phyloP scores from a whole-genome alignment of 2,888 invertebrate genomes.

The Hyles lineata region DNA sequence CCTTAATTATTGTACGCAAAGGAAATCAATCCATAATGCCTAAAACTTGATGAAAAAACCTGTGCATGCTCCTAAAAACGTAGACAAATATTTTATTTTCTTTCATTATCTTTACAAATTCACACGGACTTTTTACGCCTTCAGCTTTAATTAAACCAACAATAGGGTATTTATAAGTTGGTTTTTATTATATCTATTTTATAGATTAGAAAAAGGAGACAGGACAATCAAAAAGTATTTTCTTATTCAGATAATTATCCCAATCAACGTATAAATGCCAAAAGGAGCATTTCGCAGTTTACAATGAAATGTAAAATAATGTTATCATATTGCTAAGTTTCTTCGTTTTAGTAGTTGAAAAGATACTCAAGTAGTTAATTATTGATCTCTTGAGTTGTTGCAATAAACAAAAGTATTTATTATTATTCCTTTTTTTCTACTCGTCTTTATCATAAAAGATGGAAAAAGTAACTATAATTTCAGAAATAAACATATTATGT shows the following conservation, averaged over 20 bases:
- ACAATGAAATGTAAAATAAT: not conserved
- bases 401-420: too few relatives aligned
- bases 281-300: not conserved
- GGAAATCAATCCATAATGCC: slow-evolving; percentile 3
- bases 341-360: not conserved
- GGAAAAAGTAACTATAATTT: too few relatives aligned
- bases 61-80: not conserved
- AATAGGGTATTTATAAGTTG: not conserved
- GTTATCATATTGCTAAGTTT: not conserved
- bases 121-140: slow-evolving; percentile 6
- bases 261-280: not conserved
- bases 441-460: too few relatives aligned
- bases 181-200: slow-evolving; percentile 15
- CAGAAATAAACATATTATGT: too few relatives aligned
- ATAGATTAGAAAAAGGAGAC: not conserved
- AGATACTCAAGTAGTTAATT: not conserved
- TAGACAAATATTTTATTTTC: not conserved
- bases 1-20: not conserved
- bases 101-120: slow-evolving; percentile 7
- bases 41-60: not conserved
- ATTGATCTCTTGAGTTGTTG: too few relatives aligned
- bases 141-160: slow-evolving; percentile 24
- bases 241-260: slow-evolving; percentile 15
- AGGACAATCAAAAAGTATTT: not conserved
- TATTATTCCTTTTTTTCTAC: too few relatives aligned